Conservation (phyloP, 2,113 vertebrate genomes). For the Grammomys surdaster region DNA sequence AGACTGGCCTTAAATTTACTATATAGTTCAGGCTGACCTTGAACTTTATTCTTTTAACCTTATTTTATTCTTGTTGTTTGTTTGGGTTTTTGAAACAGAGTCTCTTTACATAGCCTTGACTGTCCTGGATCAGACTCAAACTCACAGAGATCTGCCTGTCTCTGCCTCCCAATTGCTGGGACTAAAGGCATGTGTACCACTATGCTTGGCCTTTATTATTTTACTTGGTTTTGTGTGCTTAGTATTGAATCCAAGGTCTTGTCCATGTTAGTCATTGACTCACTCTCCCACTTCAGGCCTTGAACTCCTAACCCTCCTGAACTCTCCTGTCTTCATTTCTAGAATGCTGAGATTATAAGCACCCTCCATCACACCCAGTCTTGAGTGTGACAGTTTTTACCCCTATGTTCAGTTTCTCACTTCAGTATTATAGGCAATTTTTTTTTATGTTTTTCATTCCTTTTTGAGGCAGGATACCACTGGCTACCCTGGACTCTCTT, state of each 20-base stretch:
- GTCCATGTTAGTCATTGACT: background rate
- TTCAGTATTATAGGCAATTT: constrained; percentile 29
- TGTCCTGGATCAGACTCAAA: background rate
- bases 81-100: background rate
- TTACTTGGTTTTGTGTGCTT: background rate
- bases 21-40: background rate
- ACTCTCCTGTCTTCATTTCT: background rate
- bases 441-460: background rate
- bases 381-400: constrained; percentile 15
- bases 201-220: background rate
- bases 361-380: background rate
- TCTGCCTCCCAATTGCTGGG: background rate
- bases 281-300: background rate
- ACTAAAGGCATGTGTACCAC: background rate
- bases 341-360: background rate
- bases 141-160: background rate
- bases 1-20: background rate
- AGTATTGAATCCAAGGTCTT: background rate
- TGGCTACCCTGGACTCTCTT: background rate
- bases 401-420: background rate
- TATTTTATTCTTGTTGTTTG: background rate
- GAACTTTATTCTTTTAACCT: background rate
- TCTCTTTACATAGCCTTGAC: background rate
- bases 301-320: background rate
- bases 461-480: background rate